Evolutionary conservation across 2,888 invertebrate genomes (phyloP).

Genomic region (Cephus sareptanus): DNA sequence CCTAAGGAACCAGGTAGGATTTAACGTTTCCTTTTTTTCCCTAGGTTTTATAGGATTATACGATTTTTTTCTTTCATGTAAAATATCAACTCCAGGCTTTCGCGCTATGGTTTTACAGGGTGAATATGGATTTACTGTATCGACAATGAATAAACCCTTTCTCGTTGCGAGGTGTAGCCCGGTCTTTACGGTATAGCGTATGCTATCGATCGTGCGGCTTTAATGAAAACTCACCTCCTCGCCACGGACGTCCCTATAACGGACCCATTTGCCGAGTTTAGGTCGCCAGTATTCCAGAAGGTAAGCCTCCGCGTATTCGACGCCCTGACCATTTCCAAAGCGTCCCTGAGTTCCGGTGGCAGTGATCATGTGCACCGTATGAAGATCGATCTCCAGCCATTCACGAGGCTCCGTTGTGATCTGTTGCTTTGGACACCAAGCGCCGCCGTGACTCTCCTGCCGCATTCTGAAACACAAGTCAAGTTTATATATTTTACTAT

Average conservation of each 20-base stretch:
- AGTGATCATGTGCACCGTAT: slow-evolving; percentile 83
- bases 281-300: slow-evolving; percentile 88
- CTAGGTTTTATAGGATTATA: background rate
- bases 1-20: slow-evolving; percentile 39
- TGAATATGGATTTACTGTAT: background rate
- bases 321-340: slow-evolving; percentile 91
- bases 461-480: slow-evolving; percentile 74
- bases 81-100: background rate
- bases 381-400: slow-evolving; percentile 85
- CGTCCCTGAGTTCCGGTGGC: slow-evolving; percentile 87
- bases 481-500: background rate
- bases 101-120: background rate
- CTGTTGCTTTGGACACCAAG: slow-evolving; percentile 90
- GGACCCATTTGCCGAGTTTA: slow-evolving; percentile 82
- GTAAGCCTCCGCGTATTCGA: slow-evolving; percentile 87
- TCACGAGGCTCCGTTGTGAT: slow-evolving; percentile 82
- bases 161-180: background rate
- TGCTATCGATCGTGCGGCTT: background rate
- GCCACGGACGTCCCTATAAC: slow-evolving; percentile 79
- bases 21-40: slow-evolving; percentile 33
- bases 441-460: slow-evolving; percentile 86
- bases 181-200: background rate
- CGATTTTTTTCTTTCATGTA: background rate
- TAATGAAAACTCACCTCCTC: slow-evolving; percentile 75
- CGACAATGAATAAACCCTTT: background rate